A percentile compares a stretch with the other conserved stretches of the same genome.
Evolutionary conservation across 2,888 invertebrate genomes (phyloP).

Genomic region (Sabellastarte sp.): DNA sequence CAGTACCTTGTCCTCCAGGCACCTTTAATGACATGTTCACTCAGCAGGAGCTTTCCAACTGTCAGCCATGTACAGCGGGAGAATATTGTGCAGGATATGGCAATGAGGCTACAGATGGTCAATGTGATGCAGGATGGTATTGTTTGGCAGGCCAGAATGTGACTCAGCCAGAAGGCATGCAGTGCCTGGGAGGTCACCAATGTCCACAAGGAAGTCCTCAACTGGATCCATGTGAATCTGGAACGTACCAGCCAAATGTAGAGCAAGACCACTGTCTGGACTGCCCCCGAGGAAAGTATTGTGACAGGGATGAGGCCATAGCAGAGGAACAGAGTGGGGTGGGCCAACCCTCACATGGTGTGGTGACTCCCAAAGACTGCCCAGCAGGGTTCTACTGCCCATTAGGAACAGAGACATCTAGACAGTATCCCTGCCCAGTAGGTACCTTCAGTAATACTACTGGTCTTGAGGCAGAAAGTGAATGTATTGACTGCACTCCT

Average conservation of each 20-base stretch:
- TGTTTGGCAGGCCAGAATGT: constrained; percentile 51
- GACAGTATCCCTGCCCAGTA: constrained; percentile 48
- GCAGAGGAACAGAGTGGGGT: constrained; percentile 50
- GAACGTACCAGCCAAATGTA: constrained; percentile 44
- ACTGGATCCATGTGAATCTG: constrained; percentile 48
- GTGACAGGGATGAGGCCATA: constrained; percentile 53
- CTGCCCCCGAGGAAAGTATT: constrained; percentile 51
- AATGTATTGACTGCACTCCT: constrained; percentile 46
- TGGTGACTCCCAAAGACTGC: constrained; percentile 51
- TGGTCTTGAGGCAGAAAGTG: constrained; percentile 37
- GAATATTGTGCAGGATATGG: constrained; percentile 38
- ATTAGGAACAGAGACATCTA: constrained; percentile 41
- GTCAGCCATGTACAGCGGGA: constrained; percentile 53
- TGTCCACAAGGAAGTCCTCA: constrained; percentile 47
- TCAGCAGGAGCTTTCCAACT: constrained; percentile 45
- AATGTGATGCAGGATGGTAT: constrained; percentile 45
- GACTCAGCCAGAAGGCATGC: constrained; percentile 47
- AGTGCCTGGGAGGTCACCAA: constrained; percentile 49
- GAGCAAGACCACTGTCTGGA: constrained; percentile 41
- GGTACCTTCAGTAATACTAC: constrained; percentile 53
- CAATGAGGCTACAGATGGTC: constrained; percentile 40
- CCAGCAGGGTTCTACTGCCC: constrained; percentile 53
- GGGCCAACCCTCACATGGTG: constrained; percentile 49
- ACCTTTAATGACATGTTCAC: constrained; percentile 41
- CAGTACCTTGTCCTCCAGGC: constrained; percentile 47